Evolutionary conservation across 2,888 invertebrate species (phyloP).

Genomic region (Cheilosia grossa): DNA sequence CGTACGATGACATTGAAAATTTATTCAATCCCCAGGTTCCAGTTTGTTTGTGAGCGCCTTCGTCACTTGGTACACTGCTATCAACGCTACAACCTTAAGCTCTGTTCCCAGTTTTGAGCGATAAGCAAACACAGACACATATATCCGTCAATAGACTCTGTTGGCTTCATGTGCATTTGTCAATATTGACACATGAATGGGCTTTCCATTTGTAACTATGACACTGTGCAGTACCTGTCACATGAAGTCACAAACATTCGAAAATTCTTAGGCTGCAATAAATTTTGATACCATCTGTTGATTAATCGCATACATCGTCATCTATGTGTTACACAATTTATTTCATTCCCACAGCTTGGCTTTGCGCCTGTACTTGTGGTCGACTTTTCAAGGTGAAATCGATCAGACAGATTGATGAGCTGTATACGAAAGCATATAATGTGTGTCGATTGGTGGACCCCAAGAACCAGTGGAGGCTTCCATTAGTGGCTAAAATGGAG

Average conservation of each 20-base stretch:
- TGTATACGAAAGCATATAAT: not conserved
- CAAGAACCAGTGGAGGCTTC: not conserved
- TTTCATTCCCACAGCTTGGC: not conserved
- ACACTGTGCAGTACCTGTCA: no score
- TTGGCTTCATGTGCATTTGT: conserved; percentile 21
- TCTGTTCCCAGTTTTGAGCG: conserved; percentile 20
- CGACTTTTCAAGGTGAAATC: conserved; percentile 27
- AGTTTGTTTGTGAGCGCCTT: not conserved
- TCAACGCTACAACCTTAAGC: conserved; percentile 40
- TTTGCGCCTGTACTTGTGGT: not conserved
- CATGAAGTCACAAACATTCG: not conserved
- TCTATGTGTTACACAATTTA: conserved; percentile 4
- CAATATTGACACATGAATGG: conserved; percentile 29
- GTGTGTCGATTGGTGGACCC: not conserved
- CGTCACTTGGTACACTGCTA: not conserved
- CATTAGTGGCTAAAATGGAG: not conserved
- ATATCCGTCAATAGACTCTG: conserved; percentile 14
- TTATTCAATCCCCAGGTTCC: not conserved
- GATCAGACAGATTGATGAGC: conserved; percentile 7
- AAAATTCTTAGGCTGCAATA: not conserved
- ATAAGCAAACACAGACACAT: conserved; percentile 23
- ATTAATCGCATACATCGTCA: conserved; percentile 1
- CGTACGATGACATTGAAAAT: conserved; percentile 19
- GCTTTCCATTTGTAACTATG: not conserved
- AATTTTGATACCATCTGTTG: conserved; percentile 5